Percentiles rank a stretch among this genome's conserved stretches.
Evolutionary conservation across 2,888 invertebrate genomes (phyloP).

Genomic region (Pristionchus japonicus): DNA sequence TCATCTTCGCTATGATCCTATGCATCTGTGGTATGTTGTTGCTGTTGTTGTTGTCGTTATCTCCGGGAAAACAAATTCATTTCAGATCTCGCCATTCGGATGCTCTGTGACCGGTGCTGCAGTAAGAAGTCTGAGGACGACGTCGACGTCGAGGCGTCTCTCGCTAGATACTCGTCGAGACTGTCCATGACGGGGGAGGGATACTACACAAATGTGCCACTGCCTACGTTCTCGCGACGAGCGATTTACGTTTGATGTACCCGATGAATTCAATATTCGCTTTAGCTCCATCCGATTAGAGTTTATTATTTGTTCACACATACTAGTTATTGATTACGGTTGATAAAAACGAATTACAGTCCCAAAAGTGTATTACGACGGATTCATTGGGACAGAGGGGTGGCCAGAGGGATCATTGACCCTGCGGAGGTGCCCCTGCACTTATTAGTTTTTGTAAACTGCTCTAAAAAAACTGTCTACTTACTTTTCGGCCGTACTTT

Average conservation of each 20-base stretch:
- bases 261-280: neutral
- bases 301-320: neutral
- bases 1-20: constrained; percentile 10
- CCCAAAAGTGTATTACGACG: neutral
- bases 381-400: neutral
- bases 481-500: too few species aligned
- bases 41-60: neutral
- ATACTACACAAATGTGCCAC: neutral
- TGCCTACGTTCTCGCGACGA: neutral
- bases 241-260: neutral
- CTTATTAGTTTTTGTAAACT: too few species aligned
- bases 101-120: neutral
- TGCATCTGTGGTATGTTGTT: neutral
- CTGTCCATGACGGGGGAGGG: neutral
- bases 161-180: neutral
- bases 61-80: neutral
- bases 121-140: neutral
- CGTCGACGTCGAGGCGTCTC: neutral
- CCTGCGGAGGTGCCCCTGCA: neutral
- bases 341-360: neutral
- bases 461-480: too few species aligned
- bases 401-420: neutral
- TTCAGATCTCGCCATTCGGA: neutral
- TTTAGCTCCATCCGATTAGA: neutral
- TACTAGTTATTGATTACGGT: neutral